phyloP scores from a whole-genome alignment of 1,140 invertebrate genomes.

The Belonocnema kinseyi region DNA sequence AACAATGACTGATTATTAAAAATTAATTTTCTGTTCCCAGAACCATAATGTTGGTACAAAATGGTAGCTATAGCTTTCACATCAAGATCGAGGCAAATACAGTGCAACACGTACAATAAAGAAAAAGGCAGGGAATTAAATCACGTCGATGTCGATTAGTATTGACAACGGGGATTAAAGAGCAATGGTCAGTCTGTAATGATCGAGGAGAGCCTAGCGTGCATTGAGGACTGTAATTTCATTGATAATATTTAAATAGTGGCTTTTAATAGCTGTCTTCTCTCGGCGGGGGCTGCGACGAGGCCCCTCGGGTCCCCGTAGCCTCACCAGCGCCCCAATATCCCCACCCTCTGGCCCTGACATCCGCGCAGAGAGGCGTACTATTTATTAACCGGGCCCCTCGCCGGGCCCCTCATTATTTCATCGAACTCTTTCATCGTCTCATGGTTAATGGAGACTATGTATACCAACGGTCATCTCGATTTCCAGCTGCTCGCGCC shows the following conservation, averaged over 20 bases:
- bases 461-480: constrained; percentile 19
- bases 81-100: constrained; percentile 10
- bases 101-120: constrained; percentile 34
- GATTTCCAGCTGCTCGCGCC: constrained; percentile 38
- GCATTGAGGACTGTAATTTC: constrained; percentile 68
- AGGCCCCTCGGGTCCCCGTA: constrained; percentile 40
- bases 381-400: constrained; percentile 70
- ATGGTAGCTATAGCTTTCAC: not conserved
- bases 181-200: constrained; percentile 58
- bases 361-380: constrained; percentile 50
- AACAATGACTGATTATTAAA: not conserved
- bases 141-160: constrained; percentile 69
- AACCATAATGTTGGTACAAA: constrained; percentile 11
- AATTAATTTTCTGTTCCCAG: not conserved
- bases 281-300: constrained; percentile 41
- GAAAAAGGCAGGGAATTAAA: constrained; percentile 65
- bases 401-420: constrained; percentile 70
- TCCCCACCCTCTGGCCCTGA: constrained; percentile 32
- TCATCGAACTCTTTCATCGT: constrained; percentile 72
- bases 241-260: constrained; percentile 74
- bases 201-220: constrained; percentile 45
- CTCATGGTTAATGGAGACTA: constrained; percentile 60
- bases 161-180: constrained; percentile 70
- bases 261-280: constrained; percentile 70
- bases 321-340: constrained; percentile 30